phyloP scores from a whole-genome alignment of 2,888 invertebrate species.

The Muscina levida region DNA sequence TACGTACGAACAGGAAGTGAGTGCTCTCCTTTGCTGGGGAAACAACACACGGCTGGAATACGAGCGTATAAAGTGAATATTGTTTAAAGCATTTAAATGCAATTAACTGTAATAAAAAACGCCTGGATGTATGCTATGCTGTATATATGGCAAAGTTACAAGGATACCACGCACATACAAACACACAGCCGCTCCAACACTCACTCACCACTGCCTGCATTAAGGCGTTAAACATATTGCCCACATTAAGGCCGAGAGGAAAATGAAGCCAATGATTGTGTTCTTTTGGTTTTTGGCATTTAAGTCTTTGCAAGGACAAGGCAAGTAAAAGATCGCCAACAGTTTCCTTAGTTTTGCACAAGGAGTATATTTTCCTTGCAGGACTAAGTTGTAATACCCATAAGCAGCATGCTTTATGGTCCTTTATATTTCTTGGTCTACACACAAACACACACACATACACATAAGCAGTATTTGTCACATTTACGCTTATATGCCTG shows the following conservation, averaged over 20 bases:
- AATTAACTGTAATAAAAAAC: constrained; percentile 24
- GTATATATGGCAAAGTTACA: constrained; percentile 8
- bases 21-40: no score
- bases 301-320: background rate
- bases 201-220: background rate
- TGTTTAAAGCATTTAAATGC: constrained; percentile 22
- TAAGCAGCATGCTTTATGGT: constrained; percentile 27
- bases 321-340: no score
- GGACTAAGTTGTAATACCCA: background rate
- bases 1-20: no score
- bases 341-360: no score
- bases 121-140: constrained; percentile 14
- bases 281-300: constrained; percentile 1
- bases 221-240: no score
- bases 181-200: background rate
- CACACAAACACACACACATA: constrained; percentile 6
- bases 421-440: background rate
- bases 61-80: background rate
- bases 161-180: background rate
- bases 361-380: background rate
- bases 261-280: constrained; percentile 28
- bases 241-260: background rate
- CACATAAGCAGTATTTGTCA: background rate
- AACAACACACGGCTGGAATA: no score
- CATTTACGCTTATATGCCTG: background rate